Percentiles rank a stretch among this genome's conserved stretches.
These are phyloP conservation scores for Scaptomyza polygonia DNA, from an alignment of 2,888 invertebrate species.

Conservation along the genomic window DNA sequence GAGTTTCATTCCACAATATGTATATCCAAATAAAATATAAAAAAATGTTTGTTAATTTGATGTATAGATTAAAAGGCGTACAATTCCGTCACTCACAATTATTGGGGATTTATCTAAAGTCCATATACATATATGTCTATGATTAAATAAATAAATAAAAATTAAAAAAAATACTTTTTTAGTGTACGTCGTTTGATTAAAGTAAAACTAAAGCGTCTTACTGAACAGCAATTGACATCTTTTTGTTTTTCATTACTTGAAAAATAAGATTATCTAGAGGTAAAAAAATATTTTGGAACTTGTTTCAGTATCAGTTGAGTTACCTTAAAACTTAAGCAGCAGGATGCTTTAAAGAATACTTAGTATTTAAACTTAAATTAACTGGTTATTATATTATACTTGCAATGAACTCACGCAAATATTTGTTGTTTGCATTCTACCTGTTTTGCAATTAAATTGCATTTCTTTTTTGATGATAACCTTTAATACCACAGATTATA, in stretches of 20 bases:
- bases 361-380: neutral
- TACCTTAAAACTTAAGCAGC: neutral
- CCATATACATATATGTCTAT: conserved; percentile 19
- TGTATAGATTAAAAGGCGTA: conserved; percentile 49
- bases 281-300: neutral
- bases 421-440: neutral
- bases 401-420: neutral
- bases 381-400: neutral
- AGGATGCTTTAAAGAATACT: neutral
- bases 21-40: conserved; percentile 18
- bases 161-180: neutral
- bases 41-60: conserved; percentile 45
- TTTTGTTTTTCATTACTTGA: neutral
- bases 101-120: conserved; percentile 43
- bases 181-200: neutral
- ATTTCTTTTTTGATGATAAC: neutral
- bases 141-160: conserved; percentile 36
- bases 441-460: neutral
- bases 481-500: neutral
- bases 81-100: conserved; percentile 40
- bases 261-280: neutral
- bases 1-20: conserved; percentile 32
- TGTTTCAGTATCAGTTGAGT: neutral
- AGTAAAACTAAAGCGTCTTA: neutral
- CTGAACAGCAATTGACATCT: neutral